Evolutionary conservation across 2,888 invertebrate species (phyloP).

Genomic region (Timema podura): DNA sequence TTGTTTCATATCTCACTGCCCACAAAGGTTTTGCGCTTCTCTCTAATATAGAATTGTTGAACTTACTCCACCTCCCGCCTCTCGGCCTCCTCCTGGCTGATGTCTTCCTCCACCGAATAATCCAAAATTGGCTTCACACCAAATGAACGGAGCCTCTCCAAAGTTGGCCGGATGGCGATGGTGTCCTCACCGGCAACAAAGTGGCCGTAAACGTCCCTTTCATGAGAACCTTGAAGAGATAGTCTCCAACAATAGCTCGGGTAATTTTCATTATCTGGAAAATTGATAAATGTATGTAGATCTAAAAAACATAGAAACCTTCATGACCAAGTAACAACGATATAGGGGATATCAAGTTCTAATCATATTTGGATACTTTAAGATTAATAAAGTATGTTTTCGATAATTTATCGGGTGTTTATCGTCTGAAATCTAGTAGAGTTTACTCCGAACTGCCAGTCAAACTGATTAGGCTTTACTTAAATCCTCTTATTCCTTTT

Average conservation of each 20-base stretch:
- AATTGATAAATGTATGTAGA: slow-evolving; percentile 24
- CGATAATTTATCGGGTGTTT: no score
- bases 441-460: no score
- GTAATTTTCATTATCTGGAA: slow-evolving; percentile 80
- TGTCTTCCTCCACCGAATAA: slow-evolving; percentile 97
- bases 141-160: slow-evolving; percentile 83
- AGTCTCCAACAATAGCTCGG: slow-evolving; percentile 72
- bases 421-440: no score
- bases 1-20: no score
- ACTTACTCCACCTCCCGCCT: slow-evolving; percentile 90
- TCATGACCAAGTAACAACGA: no score
- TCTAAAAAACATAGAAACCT: no score
- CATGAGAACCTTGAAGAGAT: slow-evolving; percentile 79
- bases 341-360: no score
- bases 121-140: slow-evolving; percentile 99
- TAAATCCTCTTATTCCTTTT: no score
- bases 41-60: neutral
- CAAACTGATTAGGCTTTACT: no score
- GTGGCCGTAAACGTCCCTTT: slow-evolving; percentile 97
- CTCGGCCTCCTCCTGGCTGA: slow-evolving; percentile 88
- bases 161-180: slow-evolving; percentile 75
- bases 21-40: no score
- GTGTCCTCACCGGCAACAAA: slow-evolving; percentile 98
- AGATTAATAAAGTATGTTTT: no score
- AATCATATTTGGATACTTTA: no score